phyloP scores from a whole-genome alignment of 2,888 invertebrate species.

The Actias luna region DNA sequence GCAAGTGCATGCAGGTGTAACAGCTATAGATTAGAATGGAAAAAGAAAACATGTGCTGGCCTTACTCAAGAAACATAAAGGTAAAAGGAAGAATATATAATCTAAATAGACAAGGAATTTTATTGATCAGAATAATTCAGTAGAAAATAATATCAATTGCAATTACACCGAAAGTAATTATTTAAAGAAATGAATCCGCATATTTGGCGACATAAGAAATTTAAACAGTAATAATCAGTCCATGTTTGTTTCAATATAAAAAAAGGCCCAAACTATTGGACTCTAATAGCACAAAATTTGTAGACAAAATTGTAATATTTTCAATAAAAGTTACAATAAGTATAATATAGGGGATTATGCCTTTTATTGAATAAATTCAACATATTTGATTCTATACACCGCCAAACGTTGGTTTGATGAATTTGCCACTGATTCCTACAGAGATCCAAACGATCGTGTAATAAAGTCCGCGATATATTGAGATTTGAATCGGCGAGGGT shows the following conservation, averaged over 20 bases:
- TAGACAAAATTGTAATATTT: neutral
- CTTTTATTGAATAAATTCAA: slow-evolving; percentile 7
- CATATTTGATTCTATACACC: slow-evolving; percentile 11
- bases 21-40: too few species aligned
- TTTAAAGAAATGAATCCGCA: neutral
- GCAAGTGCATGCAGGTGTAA: too few species aligned
- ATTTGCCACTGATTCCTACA: slow-evolving; percentile 26
- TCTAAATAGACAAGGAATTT: too few species aligned
- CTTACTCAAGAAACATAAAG: too few species aligned
- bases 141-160: too few species aligned
- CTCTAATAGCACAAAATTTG: neutral
- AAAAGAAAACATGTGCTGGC: too few species aligned
- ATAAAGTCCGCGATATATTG: slow-evolving; percentile 60
- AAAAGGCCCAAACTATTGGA: neutral
- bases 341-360: slow-evolving; percentile 14
- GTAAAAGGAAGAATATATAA: too few species aligned
- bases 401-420: slow-evolving; percentile 10
- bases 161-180: too few species aligned
- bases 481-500: slow-evolving; percentile 55
- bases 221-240: too few species aligned
- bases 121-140: too few species aligned
- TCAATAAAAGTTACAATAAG: neutral
- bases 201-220: too few species aligned
- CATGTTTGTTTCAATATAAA: neutral
- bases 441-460: slow-evolving; percentile 48